These are phyloP conservation scores for Odocoileus virginianus DNA, from an alignment of 2,113 vertebrate genomes.

Conservation along the genomic window DNA sequence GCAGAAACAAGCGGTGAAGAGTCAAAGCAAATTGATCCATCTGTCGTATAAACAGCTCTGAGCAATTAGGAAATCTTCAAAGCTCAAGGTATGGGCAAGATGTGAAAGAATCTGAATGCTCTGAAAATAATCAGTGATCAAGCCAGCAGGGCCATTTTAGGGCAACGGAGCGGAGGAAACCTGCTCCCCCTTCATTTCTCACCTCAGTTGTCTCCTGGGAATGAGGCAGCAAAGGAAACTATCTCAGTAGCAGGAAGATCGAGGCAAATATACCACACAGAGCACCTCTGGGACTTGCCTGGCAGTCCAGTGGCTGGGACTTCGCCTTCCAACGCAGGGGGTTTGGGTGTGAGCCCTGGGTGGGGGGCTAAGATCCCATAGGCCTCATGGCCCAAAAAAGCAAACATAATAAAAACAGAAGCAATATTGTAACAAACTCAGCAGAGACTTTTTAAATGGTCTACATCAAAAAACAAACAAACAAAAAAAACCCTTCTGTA, in stretches of 20 bases:
- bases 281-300: neutral
- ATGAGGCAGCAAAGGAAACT: neutral
- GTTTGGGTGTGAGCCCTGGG: neutral
- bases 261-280: neutral
- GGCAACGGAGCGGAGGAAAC: neutral
- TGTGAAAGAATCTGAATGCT: neutral
- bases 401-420: neutral
- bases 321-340: neutral
- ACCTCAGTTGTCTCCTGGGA: neutral
- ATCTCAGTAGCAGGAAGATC: neutral
- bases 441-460: neutral
- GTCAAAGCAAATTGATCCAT: neutral
- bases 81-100: neutral
- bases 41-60: neutral
- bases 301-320: neutral
- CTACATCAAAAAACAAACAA: neutral
- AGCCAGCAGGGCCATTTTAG: neutral
- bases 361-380: neutral
- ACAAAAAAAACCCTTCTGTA: neutral
- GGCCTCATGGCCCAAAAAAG: neutral
- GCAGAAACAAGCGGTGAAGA: neutral
- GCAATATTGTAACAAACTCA: neutral
- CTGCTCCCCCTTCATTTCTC: fast-evolving
- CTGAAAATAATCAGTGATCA: neutral
- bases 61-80: neutral